Conservation (phyloP, 2,113 vertebrate species). For the Porphyrio hochstetteri region DNA sequence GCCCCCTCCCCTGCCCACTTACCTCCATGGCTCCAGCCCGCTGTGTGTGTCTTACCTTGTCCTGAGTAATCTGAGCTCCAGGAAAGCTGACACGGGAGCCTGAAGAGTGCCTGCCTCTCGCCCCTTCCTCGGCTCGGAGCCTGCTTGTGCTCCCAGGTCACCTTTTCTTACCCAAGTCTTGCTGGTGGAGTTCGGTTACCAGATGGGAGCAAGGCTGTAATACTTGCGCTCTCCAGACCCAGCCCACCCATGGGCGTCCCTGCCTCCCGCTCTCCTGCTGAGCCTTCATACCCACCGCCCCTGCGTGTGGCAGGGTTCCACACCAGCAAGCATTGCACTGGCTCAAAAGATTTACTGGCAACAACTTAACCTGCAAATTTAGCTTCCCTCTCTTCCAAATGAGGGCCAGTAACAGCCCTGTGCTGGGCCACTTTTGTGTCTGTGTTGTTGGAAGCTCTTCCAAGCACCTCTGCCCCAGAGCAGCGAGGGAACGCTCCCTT, state of each 20-base stretch:
- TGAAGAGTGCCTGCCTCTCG: slow-evolving; percentile 12
- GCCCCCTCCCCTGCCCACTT: not conserved
- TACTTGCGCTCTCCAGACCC: accelerated
- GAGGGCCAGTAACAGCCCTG: not conserved
- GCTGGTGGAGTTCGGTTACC: slow-evolving; percentile 40
- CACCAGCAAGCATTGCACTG: not conserved
- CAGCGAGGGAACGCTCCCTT: not conserved
- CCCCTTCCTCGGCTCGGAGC: slow-evolving; percentile 22
- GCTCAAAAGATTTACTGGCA: not conserved
- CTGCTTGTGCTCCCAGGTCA: slow-evolving; percentile 43
- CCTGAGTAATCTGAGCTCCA: slow-evolving; percentile 64
- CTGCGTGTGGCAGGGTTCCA: accelerated
- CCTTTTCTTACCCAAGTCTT: slow-evolving; percentile 29
- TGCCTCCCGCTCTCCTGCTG: not conserved
- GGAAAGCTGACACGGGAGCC: slow-evolving; percentile 59
- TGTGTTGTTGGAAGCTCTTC: slow-evolving; percentile 7
- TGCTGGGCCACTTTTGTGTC: not conserved
- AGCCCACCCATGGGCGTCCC: not conserved
- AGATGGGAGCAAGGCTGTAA: not conserved
- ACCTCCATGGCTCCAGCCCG: slow-evolving; percentile 5
- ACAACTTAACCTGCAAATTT: not conserved
- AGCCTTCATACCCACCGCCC: not conserved
- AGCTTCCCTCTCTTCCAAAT: not conserved
- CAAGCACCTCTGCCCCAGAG: not conserved
- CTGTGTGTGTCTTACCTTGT: slow-evolving; percentile 69